Base-by-base conservation (phyloP, 2,888 invertebrate genomes). In the Strigamia transsilvanica region DNA sequence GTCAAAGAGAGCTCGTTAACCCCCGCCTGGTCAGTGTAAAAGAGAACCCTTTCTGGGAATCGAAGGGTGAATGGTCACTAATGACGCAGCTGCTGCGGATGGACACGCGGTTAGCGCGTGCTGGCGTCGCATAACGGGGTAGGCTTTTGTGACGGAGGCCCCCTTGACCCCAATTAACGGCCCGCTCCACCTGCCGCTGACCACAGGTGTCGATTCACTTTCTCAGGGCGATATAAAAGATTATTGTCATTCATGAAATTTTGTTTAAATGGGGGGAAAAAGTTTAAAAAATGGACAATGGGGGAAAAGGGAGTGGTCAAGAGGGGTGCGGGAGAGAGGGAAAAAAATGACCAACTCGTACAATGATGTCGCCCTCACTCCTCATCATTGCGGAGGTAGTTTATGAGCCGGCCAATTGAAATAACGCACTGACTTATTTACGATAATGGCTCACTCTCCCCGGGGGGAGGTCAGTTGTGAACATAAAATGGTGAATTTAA, bases 31-130 rank as follows among this genome's bases (percentile, higher is more conserved):
- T 46, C n/a, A 51, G 6, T 2, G 38, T 18, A 1, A 51, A 51
- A 10, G 51, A 51, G 6, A 18, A 51, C 51, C 51, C 51, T 51
- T 51, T 51, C 51, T 51, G 51, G 51, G 51, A 51, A 10, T 51
- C 51, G 51, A 51, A 51, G 51, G 51, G 51, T 51, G 51, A 51
- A 51, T 51, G 51, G 51, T 51, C 51, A 51, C 51, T 51, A 51
- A 51, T 51, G 51, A 51, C 51, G 51, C 51, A 51, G 51, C 51
- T 51, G 51, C 51, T 51, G 51, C 6, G n/a, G 51, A 10, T 51
- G 51, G 51, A 51, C 51, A 51, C 51, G 51, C 51, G 51, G 51
- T 51, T 2, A 15, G 51, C 51, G 51, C 51, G 51, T 51, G 51
- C 51, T 51, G 51, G n/a, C 51, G 18, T 18, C 18, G 51, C 51